phyloP scores from a whole-genome alignment of 1,140 invertebrate genomes.

The Eubasilissa regina region DNA sequence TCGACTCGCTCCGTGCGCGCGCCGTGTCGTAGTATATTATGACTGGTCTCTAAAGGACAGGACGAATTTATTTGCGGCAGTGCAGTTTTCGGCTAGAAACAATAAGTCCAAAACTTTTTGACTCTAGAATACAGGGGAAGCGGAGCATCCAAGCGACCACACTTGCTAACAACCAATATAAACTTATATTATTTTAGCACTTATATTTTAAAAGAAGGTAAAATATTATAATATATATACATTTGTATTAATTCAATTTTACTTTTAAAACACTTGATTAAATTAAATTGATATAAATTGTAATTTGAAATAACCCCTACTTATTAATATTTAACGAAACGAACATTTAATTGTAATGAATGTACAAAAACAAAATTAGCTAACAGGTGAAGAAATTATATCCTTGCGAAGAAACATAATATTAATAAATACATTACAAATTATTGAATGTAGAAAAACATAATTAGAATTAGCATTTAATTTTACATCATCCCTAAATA shows the following conservation, averaged over 20 bases:
- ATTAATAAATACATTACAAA: too few species aligned
- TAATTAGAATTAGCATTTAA: slow-evolving; percentile 8
- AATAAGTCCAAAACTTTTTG: not conserved
- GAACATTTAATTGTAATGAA: not conserved
- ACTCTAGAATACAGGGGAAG: not conserved
- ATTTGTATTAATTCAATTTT: not conserved
- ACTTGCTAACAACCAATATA: too few species aligned
- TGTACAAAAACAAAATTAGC: not conserved
- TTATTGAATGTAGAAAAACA: not conserved
- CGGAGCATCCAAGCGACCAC: too few species aligned
- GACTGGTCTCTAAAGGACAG: too few species aligned
- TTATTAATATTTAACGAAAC: not conserved
- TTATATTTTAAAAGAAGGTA: too few species aligned
- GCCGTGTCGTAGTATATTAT: too few species aligned
- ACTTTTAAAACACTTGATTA: not conserved
- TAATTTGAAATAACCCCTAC: not conserved
- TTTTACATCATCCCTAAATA: not conserved
- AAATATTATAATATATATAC: not conserved
- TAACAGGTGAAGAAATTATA: not conserved
- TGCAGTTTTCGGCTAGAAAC: too few species aligned
- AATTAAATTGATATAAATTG: not conserved
- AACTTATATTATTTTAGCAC: not conserved
- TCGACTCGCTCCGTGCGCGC: too few species aligned
- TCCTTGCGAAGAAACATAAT: not conserved
- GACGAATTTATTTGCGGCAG: too few species aligned